Conservation (phyloP, 2,113 vertebrate species). For the Phylloscopus whistleri region DNA sequence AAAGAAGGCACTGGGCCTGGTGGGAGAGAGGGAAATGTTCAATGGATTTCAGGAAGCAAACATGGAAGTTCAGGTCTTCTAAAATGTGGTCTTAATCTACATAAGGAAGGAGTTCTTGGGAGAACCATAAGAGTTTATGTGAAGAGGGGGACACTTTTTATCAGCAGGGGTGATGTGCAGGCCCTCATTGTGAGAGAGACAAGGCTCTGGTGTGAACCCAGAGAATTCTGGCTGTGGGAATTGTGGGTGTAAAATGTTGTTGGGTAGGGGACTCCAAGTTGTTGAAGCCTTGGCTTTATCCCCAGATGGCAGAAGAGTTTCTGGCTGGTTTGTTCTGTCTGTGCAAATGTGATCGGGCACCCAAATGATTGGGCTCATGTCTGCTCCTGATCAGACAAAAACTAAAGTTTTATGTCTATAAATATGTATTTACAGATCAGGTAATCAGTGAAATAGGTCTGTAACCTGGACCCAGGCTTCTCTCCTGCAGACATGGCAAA, state of each 20-base stretch:
- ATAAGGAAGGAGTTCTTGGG: not conserved
- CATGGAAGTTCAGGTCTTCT: not conserved
- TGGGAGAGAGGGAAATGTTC: not conserved
- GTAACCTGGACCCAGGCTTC: fast-evolving
- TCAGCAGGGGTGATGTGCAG: not conserved
- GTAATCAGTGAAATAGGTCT: not conserved
- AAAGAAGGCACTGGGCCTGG: not conserved
- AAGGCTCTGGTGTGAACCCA: not conserved
- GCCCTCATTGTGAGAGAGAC: fast-evolving
- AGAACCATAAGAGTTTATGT: not conserved
- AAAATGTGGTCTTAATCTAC: not conserved
- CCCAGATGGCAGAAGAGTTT: not conserved
- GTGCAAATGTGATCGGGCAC: not conserved
- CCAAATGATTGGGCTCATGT: fast-evolving
- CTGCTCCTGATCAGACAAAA: not conserved
- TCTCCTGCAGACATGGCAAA: not conserved
- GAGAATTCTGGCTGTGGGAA: not conserved
- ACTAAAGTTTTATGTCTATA: fast-evolving
- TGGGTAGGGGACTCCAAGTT: not conserved
- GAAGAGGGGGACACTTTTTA: not conserved
- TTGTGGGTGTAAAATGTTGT: not conserved
- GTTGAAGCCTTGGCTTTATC: not conserved
- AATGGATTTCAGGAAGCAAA: not conserved
- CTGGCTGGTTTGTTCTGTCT: not conserved
- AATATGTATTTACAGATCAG: fast-evolving